Conservation (phyloP, 2,888 invertebrate species). For the Axea sp. region DNA sequence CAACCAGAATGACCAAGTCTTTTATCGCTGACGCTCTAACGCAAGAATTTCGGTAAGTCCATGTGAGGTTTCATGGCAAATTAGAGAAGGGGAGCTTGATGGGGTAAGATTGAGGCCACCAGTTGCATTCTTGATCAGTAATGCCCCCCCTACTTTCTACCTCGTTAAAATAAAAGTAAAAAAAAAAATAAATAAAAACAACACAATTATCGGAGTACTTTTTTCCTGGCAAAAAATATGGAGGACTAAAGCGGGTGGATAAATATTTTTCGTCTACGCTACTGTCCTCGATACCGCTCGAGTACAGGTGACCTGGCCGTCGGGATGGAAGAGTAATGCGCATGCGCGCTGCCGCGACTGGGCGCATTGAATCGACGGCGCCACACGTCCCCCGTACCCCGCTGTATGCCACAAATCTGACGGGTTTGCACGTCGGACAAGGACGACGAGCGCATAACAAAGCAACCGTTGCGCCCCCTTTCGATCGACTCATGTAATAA, state of each 20-base stretch:
- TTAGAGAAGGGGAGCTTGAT: no score
- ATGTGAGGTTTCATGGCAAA: constrained; percentile 32
- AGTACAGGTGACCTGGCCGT: constrained; percentile 44
- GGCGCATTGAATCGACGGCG: constrained; percentile 72
- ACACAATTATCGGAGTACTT: no score
- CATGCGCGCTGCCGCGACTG: constrained; percentile 68
- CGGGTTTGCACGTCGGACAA: constrained; percentile 30
- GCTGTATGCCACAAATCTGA: constrained; percentile 20
- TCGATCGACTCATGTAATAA: constrained; percentile 48
- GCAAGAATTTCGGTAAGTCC: constrained; percentile 47
- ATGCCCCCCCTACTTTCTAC: no score
- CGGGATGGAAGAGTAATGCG: constrained; percentile 62
- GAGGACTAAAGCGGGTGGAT: no score
- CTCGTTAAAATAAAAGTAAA: no score
- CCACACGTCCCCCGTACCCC: constrained; percentile 63
- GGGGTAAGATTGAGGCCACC: constrained; percentile 29
- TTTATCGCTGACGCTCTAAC: constrained; percentile 37
- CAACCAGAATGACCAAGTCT: constrained; percentile 9
- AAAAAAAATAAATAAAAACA: no score
- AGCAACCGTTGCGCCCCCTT: constrained; percentile 35
- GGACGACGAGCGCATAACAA: constrained; percentile 34
- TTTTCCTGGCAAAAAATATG: no score
- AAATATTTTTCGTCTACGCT: no score
- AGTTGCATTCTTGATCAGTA: no score
- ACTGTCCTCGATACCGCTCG: constrained; percentile 29